These are phyloP conservation scores for Ceramica pisi DNA, from an alignment of 2,888 invertebrate genomes.

Conservation along the genomic window DNA sequence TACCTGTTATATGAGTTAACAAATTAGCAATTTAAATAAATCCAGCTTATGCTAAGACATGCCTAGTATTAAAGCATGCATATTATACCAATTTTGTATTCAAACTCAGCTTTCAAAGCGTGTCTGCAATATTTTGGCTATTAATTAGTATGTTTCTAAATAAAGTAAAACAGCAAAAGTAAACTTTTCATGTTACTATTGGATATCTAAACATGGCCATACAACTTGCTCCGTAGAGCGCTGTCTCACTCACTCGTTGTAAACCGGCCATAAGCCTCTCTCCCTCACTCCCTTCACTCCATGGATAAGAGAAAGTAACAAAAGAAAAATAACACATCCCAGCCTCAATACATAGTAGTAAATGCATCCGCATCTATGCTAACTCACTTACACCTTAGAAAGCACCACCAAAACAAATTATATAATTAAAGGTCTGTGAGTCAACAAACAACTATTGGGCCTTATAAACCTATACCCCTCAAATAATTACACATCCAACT, in stretches of 20 bases:
- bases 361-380: slow-evolving; percentile 71
- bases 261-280: slow-evolving; percentile 72
- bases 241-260: slow-evolving; percentile 78
- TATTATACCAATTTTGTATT: slow-evolving; percentile 8
- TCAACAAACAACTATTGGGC: slow-evolving; percentile 77
- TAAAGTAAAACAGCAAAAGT: slow-evolving; percentile 74
- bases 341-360: slow-evolving; percentile 79
- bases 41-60: slow-evolving; percentile 50
- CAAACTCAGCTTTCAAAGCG: slow-evolving; percentile 8
- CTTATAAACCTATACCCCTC: slow-evolving; percentile 82
- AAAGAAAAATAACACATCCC: slow-evolving; percentile 88
- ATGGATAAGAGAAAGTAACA: slow-evolving; percentile 90
- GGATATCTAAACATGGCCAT: slow-evolving; percentile 71
- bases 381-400: slow-evolving; percentile 57
- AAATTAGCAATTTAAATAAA: slow-evolving; percentile 63
- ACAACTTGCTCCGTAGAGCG: slow-evolving; percentile 80
- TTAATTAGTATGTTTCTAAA: slow-evolving; percentile 39
- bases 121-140: slow-evolving; percentile 1
- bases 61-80: slow-evolving; percentile 8
- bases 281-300: slow-evolving; percentile 88
- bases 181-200: slow-evolving; percentile 76
- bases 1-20: slow-evolving; percentile 42
- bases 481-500: slow-evolving; percentile 69
- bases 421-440: slow-evolving; percentile 63
- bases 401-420: slow-evolving; percentile 52